Conservation (phyloP, 2,888 invertebrate species). For the Stenchaetothrips biformis region DNA sequence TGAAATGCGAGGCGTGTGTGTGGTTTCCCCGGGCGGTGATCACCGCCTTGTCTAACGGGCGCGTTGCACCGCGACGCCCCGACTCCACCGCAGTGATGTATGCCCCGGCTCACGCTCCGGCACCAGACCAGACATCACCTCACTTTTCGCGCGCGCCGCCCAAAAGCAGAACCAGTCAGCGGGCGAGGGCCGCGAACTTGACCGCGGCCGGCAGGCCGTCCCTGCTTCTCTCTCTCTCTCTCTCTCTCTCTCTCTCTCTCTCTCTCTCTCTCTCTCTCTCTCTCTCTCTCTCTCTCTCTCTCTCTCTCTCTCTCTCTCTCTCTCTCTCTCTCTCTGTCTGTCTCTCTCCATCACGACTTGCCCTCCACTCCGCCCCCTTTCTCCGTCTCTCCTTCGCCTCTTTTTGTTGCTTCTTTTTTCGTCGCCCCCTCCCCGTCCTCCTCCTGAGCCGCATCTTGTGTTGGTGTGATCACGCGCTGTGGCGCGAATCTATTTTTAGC, state of each 20-base stretch:
- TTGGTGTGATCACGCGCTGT: background rate
- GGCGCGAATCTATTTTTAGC: constrained; percentile 14
- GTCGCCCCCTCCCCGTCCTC: background rate
- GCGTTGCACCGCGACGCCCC: background rate
- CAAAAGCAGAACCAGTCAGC: background rate
- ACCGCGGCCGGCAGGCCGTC: background rate
- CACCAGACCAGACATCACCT: background rate
- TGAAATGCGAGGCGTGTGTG: too few relatives aligned
- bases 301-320: background rate
- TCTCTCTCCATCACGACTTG: too few relatives aligned
- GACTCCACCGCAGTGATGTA: background rate
- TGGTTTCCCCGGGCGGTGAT: too few relatives aligned
- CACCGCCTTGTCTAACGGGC: background rate
- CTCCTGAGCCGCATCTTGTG: background rate
- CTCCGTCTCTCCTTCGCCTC: background rate
- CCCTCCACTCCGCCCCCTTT: too few relatives aligned
- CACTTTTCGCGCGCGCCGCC: background rate
- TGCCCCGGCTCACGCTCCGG: background rate
- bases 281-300: constrained; percentile 12
- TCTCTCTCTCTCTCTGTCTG: background rate
- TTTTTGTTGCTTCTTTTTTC: background rate
- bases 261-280: background rate
- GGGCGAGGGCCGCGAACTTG: constrained; percentile 8
- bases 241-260: background rate
- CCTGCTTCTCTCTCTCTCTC: background rate